These are phyloP conservation scores for Micrastur ruficollis DNA, from an alignment of 2,797 vertebrate species.

Conservation along the genomic window DNA sequence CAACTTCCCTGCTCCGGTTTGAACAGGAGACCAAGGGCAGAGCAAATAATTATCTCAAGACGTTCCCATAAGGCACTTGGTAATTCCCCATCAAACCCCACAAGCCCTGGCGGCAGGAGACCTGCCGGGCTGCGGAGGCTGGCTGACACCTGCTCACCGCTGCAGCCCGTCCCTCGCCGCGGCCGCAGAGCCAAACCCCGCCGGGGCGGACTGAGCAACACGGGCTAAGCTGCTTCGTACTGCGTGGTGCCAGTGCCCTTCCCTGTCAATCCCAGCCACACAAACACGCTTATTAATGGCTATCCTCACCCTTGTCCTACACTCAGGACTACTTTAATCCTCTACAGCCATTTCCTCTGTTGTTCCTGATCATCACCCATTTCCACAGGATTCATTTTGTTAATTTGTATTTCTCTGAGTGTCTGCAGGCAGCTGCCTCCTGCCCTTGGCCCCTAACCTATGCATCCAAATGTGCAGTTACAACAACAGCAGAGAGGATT, in stretches of 20 bases:
- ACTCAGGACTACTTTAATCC: background rate
- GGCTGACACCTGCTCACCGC: background rate
- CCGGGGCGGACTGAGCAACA: background rate
- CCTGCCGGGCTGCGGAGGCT: rapidly evolving
- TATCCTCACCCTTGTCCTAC: background rate
- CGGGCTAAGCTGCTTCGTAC: background rate
- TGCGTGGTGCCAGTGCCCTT: background rate
- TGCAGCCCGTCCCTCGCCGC: background rate
- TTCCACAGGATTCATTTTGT: background rate
- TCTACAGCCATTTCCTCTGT: background rate
- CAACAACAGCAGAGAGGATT: background rate
- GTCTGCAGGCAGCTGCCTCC: background rate
- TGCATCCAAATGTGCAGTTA: background rate
- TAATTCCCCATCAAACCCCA: background rate
- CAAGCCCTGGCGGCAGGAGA: background rate
- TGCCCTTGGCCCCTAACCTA: background rate
- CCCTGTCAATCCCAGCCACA: background rate
- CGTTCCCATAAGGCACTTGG: background rate
- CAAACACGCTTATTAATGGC: background rate
- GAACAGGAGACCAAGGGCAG: background rate
- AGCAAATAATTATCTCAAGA: background rate
- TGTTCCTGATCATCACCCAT: background rate
- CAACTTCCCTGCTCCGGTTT: background rate
- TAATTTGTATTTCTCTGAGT: background rate
- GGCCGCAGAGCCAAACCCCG: background rate